A percentile compares a stretch with the other conserved stretches of the same genome.
Conservation (phyloP, 2,113 vertebrate species). For the Cephalopholis sonnerati region DNA sequence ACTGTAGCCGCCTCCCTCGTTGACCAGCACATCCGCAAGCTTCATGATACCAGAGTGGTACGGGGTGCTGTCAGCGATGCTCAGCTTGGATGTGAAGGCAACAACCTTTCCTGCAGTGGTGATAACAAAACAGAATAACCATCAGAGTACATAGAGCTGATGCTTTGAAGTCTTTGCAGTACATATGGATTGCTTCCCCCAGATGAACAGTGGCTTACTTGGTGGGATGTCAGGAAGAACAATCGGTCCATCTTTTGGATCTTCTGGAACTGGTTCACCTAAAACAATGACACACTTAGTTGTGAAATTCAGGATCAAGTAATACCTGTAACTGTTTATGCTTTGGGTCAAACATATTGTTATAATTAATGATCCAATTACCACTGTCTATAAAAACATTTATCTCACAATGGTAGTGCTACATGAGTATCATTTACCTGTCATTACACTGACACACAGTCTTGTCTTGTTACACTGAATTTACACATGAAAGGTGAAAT, state of each 20-base stretch:
- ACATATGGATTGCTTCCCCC: neutral
- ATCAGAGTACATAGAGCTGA: neutral
- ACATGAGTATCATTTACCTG: no score
- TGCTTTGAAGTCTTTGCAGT: neutral
- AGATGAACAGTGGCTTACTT: neutral
- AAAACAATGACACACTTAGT: neutral
- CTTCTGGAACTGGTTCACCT: neutral
- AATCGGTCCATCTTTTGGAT: neutral
- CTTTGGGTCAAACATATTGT: no score
- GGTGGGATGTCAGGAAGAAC: neutral
- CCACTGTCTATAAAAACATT: no score
- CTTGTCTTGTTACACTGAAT: neutral
- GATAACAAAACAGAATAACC: neutral
- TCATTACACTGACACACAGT: no score
- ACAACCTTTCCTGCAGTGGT: neutral
- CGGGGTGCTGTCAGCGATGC: neutral
- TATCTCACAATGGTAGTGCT: no score
- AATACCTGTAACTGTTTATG: no score
- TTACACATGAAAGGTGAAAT: conserved; percentile 1
- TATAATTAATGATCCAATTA: no score
- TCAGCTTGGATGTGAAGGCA: conserved; percentile 15
- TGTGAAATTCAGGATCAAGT: neutral
- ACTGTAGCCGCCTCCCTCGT: conserved; percentile 11
- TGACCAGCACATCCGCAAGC: conserved; percentile 11
- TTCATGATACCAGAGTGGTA: conserved; percentile 12